Conservation (phyloP, 2,113 vertebrate species). For the Semicossyphus pulcher region DNA sequence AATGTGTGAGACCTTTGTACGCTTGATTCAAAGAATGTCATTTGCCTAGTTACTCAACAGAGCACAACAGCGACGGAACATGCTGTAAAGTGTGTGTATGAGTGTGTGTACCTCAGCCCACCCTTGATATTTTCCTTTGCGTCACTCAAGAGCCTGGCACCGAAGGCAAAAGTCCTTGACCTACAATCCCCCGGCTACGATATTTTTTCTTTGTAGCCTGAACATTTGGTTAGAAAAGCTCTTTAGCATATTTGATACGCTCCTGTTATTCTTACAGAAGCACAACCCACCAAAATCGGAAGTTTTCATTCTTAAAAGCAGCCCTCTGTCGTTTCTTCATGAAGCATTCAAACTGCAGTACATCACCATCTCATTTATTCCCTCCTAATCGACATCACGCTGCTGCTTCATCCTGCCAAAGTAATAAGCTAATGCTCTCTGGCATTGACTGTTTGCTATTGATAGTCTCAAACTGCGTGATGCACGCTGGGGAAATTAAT, state of each 20-base stretch:
- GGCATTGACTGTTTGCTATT: constrained; percentile 54
- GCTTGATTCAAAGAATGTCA: constrained; percentile 55
- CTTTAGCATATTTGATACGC: neutral
- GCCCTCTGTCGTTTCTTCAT: constrained; percentile 24
- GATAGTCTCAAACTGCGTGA: constrained; percentile 50
- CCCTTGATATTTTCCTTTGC: constrained; percentile 53
- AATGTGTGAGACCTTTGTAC: constrained; percentile 55
- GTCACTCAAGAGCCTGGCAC: constrained; percentile 38
- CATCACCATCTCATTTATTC: constrained; percentile 60
- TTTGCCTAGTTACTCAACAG: constrained; percentile 60
- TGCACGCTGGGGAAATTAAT: constrained; percentile 53
- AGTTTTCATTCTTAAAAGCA: constrained; percentile 14
- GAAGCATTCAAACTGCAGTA: constrained; percentile 53
- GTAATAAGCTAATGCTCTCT: constrained; percentile 73
- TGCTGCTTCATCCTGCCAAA: constrained; percentile 62
- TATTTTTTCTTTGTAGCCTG: neutral
- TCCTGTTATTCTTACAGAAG: constrained; percentile 6
- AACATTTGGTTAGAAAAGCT: constrained; percentile 2
- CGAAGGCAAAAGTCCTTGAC: constrained; percentile 58
- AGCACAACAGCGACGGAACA: constrained; percentile 32
- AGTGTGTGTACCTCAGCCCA: constrained; percentile 17
- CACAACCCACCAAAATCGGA: neutral
- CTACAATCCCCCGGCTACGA: constrained; percentile 14
- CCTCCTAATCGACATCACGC: constrained; percentile 55
- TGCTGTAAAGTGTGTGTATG: constrained; percentile 6